Evolutionary conservation across 2,888 invertebrate species (phyloP).

Genomic region (Odontocolon sp.): DNA sequence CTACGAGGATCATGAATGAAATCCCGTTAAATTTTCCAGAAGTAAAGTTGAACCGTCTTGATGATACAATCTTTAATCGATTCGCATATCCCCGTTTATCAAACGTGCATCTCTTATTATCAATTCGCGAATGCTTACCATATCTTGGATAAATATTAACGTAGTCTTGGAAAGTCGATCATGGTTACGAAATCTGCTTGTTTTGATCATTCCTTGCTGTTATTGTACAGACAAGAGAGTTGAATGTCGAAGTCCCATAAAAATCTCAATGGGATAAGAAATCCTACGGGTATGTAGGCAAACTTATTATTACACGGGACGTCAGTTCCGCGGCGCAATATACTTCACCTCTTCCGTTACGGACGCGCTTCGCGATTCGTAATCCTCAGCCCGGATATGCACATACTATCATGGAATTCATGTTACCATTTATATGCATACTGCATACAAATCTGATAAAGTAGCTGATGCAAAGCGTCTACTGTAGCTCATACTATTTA

Average conservation of each 20-base stretch:
- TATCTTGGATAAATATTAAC: slow-evolving; percentile 10
- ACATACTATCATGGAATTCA: neutral
- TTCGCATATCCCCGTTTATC: slow-evolving; percentile 1
- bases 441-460: neutral
- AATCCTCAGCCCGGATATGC: slow-evolving; percentile 35
- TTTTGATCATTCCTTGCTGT: slow-evolving; percentile 31
- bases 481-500: neutral
- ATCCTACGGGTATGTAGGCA: slow-evolving; percentile 25
- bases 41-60: slow-evolving; percentile 15
- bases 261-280: slow-evolving; percentile 48
- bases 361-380: slow-evolving; percentile 50
- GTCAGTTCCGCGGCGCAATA: slow-evolving; percentile 41
- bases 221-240: slow-evolving; percentile 5
- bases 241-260: slow-evolving; percentile 46
- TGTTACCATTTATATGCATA: slow-evolving; percentile 5
- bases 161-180: slow-evolving; percentile 27
- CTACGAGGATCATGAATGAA: too few relatives aligned
- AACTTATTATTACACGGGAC: slow-evolving; percentile 53
- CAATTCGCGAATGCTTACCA: neutral
- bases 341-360: slow-evolving; percentile 43
- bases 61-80: slow-evolving; percentile 48
- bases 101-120: neutral
- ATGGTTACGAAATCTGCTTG: slow-evolving; percentile 39
- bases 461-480: neutral
- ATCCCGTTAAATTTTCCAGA: neutral